A percentile compares a stretch with the other conserved stretches of the same genome.
Conservation (phyloP, 2,113 vertebrate species). For the Orycteropus afer region DNA sequence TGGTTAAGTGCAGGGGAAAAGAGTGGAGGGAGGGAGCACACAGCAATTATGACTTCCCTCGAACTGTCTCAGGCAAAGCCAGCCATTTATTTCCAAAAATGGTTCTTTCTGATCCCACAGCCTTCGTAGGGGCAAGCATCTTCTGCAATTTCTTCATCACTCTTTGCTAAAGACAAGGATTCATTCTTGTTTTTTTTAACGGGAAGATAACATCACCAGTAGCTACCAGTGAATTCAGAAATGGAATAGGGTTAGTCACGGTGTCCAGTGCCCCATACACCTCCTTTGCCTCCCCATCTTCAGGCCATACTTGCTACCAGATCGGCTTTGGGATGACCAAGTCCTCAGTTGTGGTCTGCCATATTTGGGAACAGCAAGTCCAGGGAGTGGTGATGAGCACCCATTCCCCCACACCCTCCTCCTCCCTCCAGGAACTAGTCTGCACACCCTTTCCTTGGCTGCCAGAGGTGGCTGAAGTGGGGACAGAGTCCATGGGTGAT, state of each 20-base stretch:
- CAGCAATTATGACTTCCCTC: constrained; percentile 60
- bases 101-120: constrained; percentile 47
- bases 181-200: background rate
- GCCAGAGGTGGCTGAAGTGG: background rate
- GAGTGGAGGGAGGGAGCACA: background rate
- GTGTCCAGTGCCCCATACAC: accelerated
- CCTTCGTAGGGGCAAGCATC: constrained; percentile 32
- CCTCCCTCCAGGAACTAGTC: background rate
- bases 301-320: background rate
- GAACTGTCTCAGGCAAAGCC: constrained; percentile 52
- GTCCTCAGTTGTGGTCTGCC: background rate
- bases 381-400: background rate
- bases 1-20: background rate
- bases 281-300: background rate
- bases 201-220: background rate
- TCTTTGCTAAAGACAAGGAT: background rate
- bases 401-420: accelerated
- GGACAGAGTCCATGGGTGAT: background rate
- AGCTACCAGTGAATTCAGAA: background rate
- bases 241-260: background rate
- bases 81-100: constrained; percentile 61
- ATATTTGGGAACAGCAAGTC: background rate
- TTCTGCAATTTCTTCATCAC: background rate
- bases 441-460: background rate
- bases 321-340: background rate